Base-by-base conservation (phyloP, 2,888 invertebrate species). In the Heliconius ismenius region DNA sequence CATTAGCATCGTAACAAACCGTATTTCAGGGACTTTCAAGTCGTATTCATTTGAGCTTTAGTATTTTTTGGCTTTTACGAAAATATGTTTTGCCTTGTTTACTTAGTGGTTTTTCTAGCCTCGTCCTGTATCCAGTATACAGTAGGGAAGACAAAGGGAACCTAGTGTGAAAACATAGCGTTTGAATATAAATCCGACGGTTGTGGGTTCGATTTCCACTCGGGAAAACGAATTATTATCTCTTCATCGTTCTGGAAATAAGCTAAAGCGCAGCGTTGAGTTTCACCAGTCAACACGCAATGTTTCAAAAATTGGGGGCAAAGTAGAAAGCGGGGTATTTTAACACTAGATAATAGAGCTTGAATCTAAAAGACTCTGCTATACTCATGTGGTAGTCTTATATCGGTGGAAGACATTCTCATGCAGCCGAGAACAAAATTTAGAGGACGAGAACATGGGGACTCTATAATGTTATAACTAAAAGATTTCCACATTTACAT, bases 1-100 rank as follows among this genome's bases (percentile, higher is more conserved):
- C 67, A 67, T 67, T 67, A 67, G 24, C 43, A 15, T 67, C 9
- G 39, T 67, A 43, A 67, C 15, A 67, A 67, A 39, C 39, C 15
- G 24, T 43, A 67, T 43, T 67, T 67, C 39, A 39, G 24, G 36
- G 39, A n/a, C 24, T 39, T 39, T 43, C 67, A 43, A 39, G 39
- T 67, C 24, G n/a, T 43, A 15, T 65, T 39, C 39, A 32, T 65
- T 65, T 65, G 36, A 65, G 39, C 24, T 65, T 65, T n/a, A 13
- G 39, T 43, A 18, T 67, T 67, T 24, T 36, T 58, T 58, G 9
- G 21, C n/a, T 58, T 58, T 11, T n/a, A n/a, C 10, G 11, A n/a
- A 58, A 10, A 43, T 43, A 24, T 24, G 24, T 67, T 43, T 67
- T 67, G 24, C 24, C 24, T 26, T 1, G 7, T 67, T n/a, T 24